Percentiles rank a stretch among this genome's conserved stretches.
These are phyloP conservation scores for Electrophaes corylata DNA, from an alignment of 2,888 invertebrate species.

Conservation along the genomic window DNA sequence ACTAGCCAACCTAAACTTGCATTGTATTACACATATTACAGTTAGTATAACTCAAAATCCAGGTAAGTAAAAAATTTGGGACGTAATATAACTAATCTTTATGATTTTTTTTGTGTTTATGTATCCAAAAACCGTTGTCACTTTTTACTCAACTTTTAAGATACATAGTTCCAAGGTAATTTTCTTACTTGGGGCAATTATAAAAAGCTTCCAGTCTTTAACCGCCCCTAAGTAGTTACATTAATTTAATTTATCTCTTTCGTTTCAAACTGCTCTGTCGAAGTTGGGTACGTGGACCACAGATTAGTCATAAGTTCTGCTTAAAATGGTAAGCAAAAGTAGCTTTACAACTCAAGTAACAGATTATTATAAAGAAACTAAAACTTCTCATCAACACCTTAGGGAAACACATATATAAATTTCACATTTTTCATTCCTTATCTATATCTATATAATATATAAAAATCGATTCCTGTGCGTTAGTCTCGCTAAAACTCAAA, in stretches of 20 bases:
- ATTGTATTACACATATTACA: no score
- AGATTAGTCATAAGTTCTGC: slow-evolving; percentile 42
- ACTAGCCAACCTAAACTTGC: no score
- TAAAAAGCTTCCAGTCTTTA: slow-evolving; percentile 39
- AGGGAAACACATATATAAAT: no score
- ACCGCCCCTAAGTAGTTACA: slow-evolving; percentile 45
- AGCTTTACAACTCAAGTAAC: slow-evolving; percentile 6
- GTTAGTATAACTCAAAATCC: no score
- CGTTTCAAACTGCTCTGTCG: slow-evolving; percentile 50
- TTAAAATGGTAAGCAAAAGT: slow-evolving; percentile 8
- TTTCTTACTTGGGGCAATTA: slow-evolving; percentile 34
- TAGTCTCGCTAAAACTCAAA: no score
- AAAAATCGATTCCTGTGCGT: no score
- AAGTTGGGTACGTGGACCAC: slow-evolving; percentile 43
- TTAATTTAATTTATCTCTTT: slow-evolving; percentile 64
- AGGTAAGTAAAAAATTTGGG: no score
- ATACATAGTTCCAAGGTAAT: slow-evolving; percentile 29
- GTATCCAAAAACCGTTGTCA: slow-evolving; percentile 20
- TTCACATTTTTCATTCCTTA: no score
- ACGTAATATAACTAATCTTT: no score
- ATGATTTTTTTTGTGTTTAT: no score
- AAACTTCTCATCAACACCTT: no score
- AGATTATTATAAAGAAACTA: neutral
- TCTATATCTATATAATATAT: no score
- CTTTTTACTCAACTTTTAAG: slow-evolving; percentile 25